Evolutionary conservation across 2,113 vertebrate species (phyloP), one percentile per base, ranked within the genome.

Genomic region (Paedocypris sp.): DNA sequence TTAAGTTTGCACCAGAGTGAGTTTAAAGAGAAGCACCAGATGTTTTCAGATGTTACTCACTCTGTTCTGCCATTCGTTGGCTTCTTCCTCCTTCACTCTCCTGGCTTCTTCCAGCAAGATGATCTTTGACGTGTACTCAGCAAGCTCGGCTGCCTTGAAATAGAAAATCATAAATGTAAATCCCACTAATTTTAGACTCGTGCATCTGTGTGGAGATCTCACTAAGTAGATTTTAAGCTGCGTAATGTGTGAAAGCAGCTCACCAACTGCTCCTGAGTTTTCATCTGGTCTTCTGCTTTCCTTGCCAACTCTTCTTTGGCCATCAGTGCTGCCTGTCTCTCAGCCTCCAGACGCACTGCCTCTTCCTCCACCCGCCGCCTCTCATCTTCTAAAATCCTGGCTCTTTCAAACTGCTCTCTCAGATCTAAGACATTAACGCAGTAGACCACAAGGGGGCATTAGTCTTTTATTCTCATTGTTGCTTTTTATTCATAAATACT

Each of bases 181-280:
- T 19, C 5, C 32, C 3, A 41, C 15, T 23, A n/a, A n/a, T n/a
- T n/a, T n/a, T n/a, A n/a, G n/a, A n/a, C n/a, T n/a, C n/a, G n/a
- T n/a, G n/a, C n/a, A n/a, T n/a, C n/a, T n/a, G n/a, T n/a, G n/a
- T n/a, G n/a, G n/a, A n/a, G n/a, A n/a, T n/a, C n/a, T n/a, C n/a
- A n/a, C n/a, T n/a, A n/a, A n/a, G n/a, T n/a, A n/a, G n/a, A n/a
- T n/a, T 15, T 9, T 63, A 28, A 18, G 57, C 28, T 23, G 23
- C 1, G 20, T 45, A 28, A 5, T 48, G 33, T 18, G n/a, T 33
- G n/a, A 28, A 31, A 11, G 12, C 43, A 13, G 51, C 89, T 78
- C 82, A 98, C 95, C 92, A 99, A 85, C 77, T 94, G 91, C 71
- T 97, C 94, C 82, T 95, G 92, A 82, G 78, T 92, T 86, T 90